phyloP scores from a whole-genome alignment of 2,113 vertebrate genomes.

The Micromys minutus region DNA sequence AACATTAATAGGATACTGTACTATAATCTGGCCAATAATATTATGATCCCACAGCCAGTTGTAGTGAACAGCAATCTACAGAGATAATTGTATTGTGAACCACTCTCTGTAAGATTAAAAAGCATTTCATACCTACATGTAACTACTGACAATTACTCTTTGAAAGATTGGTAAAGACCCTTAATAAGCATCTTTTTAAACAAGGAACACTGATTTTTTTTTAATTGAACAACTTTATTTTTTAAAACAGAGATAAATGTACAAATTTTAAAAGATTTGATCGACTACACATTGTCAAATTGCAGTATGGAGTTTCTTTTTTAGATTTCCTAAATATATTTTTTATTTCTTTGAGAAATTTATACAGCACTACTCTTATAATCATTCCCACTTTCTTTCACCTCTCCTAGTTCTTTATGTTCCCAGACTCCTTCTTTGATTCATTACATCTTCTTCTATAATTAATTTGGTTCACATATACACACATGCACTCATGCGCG shows the following conservation, averaged over 20 bases:
- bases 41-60: constrained; percentile 36
- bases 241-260: no score
- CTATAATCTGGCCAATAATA: constrained; percentile 70
- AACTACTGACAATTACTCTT: constrained; percentile 35
- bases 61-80: constrained; percentile 21
- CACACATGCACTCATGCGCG: background rate
- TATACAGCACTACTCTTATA: background rate
- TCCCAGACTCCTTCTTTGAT: background rate
- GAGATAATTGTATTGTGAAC: constrained; percentile 14
- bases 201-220: background rate
- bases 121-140: background rate
- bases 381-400: background rate
- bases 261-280: background rate
- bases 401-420: background rate
- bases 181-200: constrained; percentile 43
- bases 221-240: no score
- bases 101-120: constrained; percentile 32
- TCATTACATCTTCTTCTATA: background rate
- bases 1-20: constrained; percentile 69
- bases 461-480: background rate
- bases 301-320: background rate
- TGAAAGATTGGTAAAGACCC: constrained; percentile 38
- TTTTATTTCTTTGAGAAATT: background rate
- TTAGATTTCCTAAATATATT: background rate
- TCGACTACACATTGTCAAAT: background rate